Conservation (phyloP, 2,113 vertebrate species). For the Cacatua alba region DNA sequence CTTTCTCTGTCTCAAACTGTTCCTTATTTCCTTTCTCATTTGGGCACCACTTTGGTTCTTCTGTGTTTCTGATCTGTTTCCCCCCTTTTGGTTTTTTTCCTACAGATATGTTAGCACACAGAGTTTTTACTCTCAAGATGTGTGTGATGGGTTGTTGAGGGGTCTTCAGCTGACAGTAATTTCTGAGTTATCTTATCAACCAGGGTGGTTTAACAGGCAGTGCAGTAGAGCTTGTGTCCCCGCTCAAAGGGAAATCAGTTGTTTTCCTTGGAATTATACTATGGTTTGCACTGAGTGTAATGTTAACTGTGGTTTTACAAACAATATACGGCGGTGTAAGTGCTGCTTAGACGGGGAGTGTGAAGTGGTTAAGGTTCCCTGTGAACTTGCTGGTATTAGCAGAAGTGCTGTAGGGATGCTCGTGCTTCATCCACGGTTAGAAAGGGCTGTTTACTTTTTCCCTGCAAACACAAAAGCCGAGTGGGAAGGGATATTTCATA, state of each 20-base stretch:
- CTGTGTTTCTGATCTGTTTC: not conserved
- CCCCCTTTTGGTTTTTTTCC: accelerated
- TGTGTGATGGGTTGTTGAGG: not conserved
- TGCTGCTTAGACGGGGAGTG: not conserved
- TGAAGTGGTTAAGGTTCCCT: not conserved
- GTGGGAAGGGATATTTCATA: conserved; percentile 55
- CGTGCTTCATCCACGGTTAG: conserved; percentile 4
- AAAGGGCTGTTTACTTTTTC: conserved; percentile 12
- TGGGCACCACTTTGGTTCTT: not conserved
- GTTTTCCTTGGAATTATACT: not conserved
- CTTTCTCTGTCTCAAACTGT: not conserved
- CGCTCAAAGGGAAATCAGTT: not conserved
- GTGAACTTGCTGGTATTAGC: not conserved
- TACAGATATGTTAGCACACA: not conserved
- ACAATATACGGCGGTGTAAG: not conserved
- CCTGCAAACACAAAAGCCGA: conserved; percentile 44
- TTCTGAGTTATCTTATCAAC: not conserved
- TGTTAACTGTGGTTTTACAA: not conserved
- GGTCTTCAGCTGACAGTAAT: not conserved
- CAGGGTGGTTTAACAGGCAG: not conserved
- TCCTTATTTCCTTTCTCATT: not conserved
- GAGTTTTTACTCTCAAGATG: not conserved
- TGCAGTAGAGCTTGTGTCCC: not conserved
- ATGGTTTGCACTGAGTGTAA: not conserved
- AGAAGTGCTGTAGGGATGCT: not conserved